Evolutionary conservation across 2,113 vertebrate species (phyloP).

Genomic region (Ivindomyrus marchei): DNA sequence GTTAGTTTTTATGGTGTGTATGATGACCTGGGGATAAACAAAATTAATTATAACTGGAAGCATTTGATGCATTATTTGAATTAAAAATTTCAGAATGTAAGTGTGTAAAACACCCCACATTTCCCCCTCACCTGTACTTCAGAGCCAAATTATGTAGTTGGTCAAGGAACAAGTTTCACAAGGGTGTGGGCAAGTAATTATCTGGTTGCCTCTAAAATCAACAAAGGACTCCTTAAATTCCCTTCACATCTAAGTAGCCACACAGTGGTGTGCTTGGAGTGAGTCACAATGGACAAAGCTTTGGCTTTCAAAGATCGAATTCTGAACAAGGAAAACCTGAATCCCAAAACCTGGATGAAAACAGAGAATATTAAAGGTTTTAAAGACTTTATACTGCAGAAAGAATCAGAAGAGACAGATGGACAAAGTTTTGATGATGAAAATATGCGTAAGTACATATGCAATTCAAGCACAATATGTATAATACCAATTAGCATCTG

Average conservation of each 20-base stretch:
- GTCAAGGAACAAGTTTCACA: conserved; percentile 3
- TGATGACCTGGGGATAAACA: neutral
- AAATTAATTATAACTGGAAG: neutral
- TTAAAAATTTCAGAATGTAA: neutral
- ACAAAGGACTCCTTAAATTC: conserved; percentile 30
- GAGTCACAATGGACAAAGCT: conserved; percentile 46
- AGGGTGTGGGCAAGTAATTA: conserved; percentile 47
- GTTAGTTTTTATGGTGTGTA: neutral
- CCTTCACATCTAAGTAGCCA: neutral
- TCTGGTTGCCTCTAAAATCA: conserved; percentile 37
- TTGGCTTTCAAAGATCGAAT: conserved; percentile 35
- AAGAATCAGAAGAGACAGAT: conserved; percentile 43
- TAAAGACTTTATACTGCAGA: conserved; percentile 46
- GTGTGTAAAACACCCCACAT: neutral
- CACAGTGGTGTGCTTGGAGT: neutral
- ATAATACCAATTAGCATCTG: neutral
- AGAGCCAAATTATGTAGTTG: neutral
- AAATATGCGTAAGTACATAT: conserved; percentile 62
- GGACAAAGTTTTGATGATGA: conserved; percentile 48
- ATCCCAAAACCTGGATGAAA: conserved; percentile 51
- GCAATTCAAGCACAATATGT: neutral
- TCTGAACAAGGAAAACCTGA: conserved; percentile 45
- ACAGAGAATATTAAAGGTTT: conserved; percentile 42
- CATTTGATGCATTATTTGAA: neutral
- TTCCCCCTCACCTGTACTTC: neutral